phyloP scores from a whole-genome alignment of 2,113 vertebrate species.

The Myotis lucifugus region DNA sequence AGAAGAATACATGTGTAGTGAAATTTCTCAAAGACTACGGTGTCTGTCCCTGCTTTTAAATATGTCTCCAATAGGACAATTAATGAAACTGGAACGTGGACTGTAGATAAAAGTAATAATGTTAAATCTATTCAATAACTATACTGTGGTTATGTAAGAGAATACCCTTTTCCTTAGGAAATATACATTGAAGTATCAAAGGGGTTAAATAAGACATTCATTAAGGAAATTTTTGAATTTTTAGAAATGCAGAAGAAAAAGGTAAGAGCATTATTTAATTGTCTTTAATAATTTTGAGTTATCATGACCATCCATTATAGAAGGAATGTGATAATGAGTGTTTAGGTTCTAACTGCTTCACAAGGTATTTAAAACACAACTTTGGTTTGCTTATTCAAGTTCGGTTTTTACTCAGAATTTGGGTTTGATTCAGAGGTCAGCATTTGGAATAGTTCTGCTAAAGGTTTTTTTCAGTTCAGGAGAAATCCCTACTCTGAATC shows the following conservation, averaged over 20 bases:
- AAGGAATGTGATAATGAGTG: not conserved
- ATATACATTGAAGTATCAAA: slow-evolving; percentile 10
- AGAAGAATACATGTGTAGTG: not conserved
- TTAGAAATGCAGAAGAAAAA: not conserved
- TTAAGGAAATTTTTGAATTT: slow-evolving; percentile 28
- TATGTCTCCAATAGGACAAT: not conserved
- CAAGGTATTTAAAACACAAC: not conserved
- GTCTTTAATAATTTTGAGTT: not conserved
- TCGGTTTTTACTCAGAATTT: slow-evolving; percentile 58
- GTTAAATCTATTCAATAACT: slow-evolving; percentile 30
- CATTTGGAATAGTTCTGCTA: slow-evolving; percentile 25
- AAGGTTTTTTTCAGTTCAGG: not conserved
- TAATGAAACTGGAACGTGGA: not conserved
- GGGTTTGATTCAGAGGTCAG: slow-evolving; percentile 11
- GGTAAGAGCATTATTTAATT: not conserved
- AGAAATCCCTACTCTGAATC: slow-evolving; percentile 14
- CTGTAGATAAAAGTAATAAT: not conserved
- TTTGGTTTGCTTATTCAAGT: slow-evolving; percentile 4
- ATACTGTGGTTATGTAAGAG: not conserved
- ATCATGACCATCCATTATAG: not conserved
- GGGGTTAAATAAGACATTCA: not conserved
- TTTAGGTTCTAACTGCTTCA: not conserved
- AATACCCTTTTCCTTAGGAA: slow-evolving; percentile 28
- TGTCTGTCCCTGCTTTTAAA: not conserved
- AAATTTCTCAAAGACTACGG: not conserved